Evolutionary conservation across 2,888 invertebrate species (phyloP).

Genomic region (Drosophila recens): DNA sequence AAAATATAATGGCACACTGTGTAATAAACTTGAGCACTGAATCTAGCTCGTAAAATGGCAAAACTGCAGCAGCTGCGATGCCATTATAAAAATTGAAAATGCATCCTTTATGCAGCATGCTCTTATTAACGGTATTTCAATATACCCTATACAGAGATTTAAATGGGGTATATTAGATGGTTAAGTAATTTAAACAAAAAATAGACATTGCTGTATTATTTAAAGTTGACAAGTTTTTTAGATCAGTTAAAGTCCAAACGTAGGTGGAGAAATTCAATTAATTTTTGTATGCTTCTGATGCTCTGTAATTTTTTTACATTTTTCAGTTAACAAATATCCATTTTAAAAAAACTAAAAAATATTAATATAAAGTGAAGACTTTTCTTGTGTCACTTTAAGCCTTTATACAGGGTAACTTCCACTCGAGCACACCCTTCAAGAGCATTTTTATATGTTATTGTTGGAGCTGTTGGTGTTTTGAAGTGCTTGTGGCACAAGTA

Average conservation of each 20-base stretch:
- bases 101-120: constrained; percentile 44
- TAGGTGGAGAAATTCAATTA: no score
- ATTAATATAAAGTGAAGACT: background rate
- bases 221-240: no score
- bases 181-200: background rate
- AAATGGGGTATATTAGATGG: background rate
- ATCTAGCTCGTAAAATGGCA: constrained; percentile 33
- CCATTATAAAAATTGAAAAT: constrained; percentile 76
- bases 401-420: background rate
- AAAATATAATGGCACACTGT: constrained; percentile 51
- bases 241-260: no score
- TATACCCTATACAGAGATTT: constrained; percentile 11
- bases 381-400: background rate
- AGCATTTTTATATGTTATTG: constrained; percentile 15
- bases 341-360: background rate
- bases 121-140: constrained; percentile 40
- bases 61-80: constrained; percentile 31
- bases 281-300: background rate
- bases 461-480: constrained; percentile 24
- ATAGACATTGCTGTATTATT: no score
- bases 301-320: background rate
- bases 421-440: background rate
- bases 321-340: no score
- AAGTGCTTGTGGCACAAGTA: constrained; percentile 33
- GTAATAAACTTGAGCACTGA: constrained; percentile 43